phyloP scores from a whole-genome alignment of 2,888 invertebrate genomes.

The Papilio elwesi region DNA sequence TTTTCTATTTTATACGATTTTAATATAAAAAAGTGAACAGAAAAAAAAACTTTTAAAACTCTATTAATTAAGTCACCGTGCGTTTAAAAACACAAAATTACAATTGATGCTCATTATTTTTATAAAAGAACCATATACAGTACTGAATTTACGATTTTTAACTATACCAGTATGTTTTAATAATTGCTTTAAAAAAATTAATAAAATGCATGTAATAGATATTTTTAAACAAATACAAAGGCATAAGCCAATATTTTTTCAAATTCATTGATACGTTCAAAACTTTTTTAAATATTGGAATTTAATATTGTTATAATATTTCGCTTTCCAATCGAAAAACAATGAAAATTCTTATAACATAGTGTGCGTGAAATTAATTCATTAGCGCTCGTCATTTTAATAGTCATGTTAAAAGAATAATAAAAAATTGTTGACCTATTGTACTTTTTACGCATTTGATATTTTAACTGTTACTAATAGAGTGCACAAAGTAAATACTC shows the following conservation, averaged over 20 bases:
- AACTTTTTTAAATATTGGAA: too few relatives aligned
- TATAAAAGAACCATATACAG: conserved; percentile 1
- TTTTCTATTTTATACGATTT: background rate
- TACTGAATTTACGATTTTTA: background rate
- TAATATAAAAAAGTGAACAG: background rate
- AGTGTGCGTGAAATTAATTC: too few relatives aligned
- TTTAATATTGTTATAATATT: too few relatives aligned
- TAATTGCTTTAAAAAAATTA: too few relatives aligned
- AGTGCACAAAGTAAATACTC: background rate
- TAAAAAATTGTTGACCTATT: background rate
- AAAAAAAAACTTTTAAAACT: background rate
- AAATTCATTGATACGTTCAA: too few relatives aligned
- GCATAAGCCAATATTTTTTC: too few relatives aligned
- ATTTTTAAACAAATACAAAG: too few relatives aligned
- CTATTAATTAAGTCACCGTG: background rate
- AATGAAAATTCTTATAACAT: too few relatives aligned
- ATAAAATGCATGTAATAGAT: too few relatives aligned
- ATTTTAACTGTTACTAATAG: conserved; percentile 1
- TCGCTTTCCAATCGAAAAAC: too few relatives aligned
- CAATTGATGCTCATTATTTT: conserved; percentile 7
- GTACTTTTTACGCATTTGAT: background rate
- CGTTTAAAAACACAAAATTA: background rate
- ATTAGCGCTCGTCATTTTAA: background rate
- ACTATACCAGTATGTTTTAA: background rate
- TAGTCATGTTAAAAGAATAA: too few relatives aligned